These are phyloP conservation scores for Nesogale talazaci DNA, from an alignment of 2,113 vertebrate species.

Conservation along the genomic window DNA sequence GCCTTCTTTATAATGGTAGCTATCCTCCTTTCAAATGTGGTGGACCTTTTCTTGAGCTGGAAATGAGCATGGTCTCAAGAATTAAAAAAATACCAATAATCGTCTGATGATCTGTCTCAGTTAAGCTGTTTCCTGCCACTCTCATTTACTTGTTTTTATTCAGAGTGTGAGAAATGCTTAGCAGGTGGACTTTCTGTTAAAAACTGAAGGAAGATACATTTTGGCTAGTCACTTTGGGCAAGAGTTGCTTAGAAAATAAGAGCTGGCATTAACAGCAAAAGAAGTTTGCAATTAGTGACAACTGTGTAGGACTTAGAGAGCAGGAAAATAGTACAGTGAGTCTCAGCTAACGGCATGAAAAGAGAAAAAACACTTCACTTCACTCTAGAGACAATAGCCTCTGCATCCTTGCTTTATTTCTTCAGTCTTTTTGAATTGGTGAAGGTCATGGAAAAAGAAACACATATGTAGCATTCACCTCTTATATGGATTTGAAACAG, in stretches of 20 bases:
- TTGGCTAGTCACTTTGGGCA: slow-evolving; percentile 71
- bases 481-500: slow-evolving; percentile 21
- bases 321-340: slow-evolving; percentile 71
- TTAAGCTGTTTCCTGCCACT: slow-evolving; percentile 73
- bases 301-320: slow-evolving; percentile 62
- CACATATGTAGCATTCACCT: background rate
- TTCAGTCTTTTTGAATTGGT: slow-evolving; percentile 18
- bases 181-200: slow-evolving; percentile 76
- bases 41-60: slow-evolving; percentile 75
- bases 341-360: slow-evolving; percentile 49
- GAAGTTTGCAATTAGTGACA: slow-evolving; percentile 79
- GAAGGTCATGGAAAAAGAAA: slow-evolving; percentile 38
- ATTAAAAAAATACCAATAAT: slow-evolving; percentile 77
- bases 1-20: slow-evolving; percentile 44
- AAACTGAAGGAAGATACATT: slow-evolving; percentile 81
- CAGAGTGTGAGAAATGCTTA: slow-evolving; percentile 78
- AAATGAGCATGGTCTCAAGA: slow-evolving; percentile 78
- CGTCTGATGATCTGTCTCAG: slow-evolving; percentile 77
- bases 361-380: slow-evolving; percentile 53
- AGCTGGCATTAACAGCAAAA: slow-evolving; percentile 66
- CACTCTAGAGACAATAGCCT: background rate
- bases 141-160: slow-evolving; percentile 77
- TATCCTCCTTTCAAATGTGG: slow-evolving; percentile 65
- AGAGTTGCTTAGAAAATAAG: slow-evolving; percentile 61
- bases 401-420: slow-evolving; percentile 16